Percentiles rank a stretch among this genome's conserved stretches.
Evolutionary conservation across 2,888 invertebrate species (phyloP).

Genomic region (Mythimna lalbum): DNA sequence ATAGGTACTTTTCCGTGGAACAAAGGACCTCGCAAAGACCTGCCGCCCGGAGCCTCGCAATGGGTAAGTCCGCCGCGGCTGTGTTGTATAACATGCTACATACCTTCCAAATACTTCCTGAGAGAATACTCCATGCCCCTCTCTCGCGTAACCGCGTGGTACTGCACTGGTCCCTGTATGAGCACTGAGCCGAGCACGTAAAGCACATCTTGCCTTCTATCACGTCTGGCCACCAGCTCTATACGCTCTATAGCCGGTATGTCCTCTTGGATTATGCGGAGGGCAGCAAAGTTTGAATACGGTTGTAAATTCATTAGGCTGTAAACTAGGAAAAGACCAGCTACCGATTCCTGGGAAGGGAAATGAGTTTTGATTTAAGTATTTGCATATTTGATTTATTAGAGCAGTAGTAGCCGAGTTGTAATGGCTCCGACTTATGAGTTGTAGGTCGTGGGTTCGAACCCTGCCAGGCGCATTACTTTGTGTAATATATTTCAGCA

Average conservation of each 20-base stretch:
- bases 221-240: slow-evolving; percentile 72
- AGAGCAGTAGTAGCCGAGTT: too few species aligned
- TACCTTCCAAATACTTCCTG: slow-evolving; percentile 81
- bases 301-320: slow-evolving; percentile 80
- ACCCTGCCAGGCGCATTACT: too few species aligned
- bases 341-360: slow-evolving; percentile 77
- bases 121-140: slow-evolving; percentile 77
- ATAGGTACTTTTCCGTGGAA: too few species aligned
- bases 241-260: slow-evolving; percentile 72
- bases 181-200: slow-evolving; percentile 79
- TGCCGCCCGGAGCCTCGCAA: too few species aligned
- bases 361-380: background rate
- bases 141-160: slow-evolving; percentile 74
- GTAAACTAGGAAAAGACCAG: slow-evolving; percentile 82
- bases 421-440: too few species aligned
- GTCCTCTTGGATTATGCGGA: slow-evolving; percentile 78
- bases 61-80: too few species aligned
- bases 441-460: too few species aligned
- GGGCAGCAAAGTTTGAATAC: slow-evolving; percentile 73
- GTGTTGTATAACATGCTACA: background rate
- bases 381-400: too few species aligned
- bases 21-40: too few species aligned
- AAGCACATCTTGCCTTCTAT: slow-evolving; percentile 77
- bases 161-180: slow-evolving; percentile 74
- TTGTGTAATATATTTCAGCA: too few species aligned